Base-by-base conservation (phyloP, 2,113 vertebrate genomes). In the Pelobates fuscus region DNA sequence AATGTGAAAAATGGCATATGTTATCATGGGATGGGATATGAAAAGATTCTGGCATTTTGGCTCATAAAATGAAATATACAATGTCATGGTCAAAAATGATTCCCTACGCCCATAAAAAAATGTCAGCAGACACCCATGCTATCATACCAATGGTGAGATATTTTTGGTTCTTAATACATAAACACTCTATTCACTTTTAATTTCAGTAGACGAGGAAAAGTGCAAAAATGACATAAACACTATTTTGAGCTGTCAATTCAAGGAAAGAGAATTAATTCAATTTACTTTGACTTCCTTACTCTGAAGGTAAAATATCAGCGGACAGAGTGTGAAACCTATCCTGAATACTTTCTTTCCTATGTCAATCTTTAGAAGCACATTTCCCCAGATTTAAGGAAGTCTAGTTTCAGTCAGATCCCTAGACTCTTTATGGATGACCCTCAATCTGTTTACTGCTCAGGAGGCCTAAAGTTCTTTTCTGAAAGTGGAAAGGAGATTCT, bases 391-490 rank as follows among this genome's bases (percentile, higher is more conserved):
- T 66, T 15, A n/a, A 52, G 70, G 26, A 55, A 21, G 52, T 55
- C 41, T 62, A 46, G 43, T 32, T 46, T 27, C 29, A 62, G 26
- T 37, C 70, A 23, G 52, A 72, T 24, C 17, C 20, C 29, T 29
- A 30, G 46, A 37, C 54, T 55, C 24, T 11, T 60, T 41, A 18
- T 60, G 41, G 37, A 49, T 67, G 52, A 76, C 64, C 72, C 54
- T 10, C 63, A 75, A 75, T 75, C 32, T 67, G 54, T 58, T 67
- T 67, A 44, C 24, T 32, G 54, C 54, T 67, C n/a, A 67, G 52
- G 37, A 59, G 71, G 52, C 65, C 71, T 75, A 30, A 58, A 54
- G 62, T 75, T 75, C 62, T 52, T 57, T 29, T 29, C 62, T 66
- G 17, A 52, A 43, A 30, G 10, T 67, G 63, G 54, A 76, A 67